Evolutionary conservation across 2,797 vertebrate species (phyloP).

Genomic region (Alouatta caraya): DNA sequence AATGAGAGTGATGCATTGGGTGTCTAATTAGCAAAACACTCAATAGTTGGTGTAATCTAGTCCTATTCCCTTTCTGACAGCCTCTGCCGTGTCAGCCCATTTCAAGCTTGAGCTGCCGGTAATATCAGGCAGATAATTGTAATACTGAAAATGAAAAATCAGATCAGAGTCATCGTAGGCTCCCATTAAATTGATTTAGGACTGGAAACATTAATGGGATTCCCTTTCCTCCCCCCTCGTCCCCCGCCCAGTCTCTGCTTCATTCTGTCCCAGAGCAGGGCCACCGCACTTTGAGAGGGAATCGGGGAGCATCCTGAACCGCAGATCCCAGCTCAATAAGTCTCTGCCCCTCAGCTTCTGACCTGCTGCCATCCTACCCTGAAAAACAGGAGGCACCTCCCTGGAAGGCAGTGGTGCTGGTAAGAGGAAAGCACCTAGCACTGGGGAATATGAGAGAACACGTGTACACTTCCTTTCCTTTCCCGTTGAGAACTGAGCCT

Average conservation of each 20-base stretch:
- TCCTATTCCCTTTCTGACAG: slow-evolving; percentile 54
- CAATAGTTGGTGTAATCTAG: slow-evolving; percentile 51
- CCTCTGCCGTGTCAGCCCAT: slow-evolving; percentile 55
- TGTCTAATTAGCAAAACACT: slow-evolving; percentile 80
- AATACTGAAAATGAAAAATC: slow-evolving; percentile 79
- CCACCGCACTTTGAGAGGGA: accelerated
- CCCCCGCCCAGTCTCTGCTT: neutral
- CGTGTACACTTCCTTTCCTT: accelerated
- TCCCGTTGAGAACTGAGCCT: accelerated
- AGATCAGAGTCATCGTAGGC: slow-evolving; percentile 75
- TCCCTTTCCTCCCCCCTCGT: neutral
- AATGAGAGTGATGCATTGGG: slow-evolving; percentile 6
- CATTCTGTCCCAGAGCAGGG: neutral
- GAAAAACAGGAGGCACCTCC: neutral
- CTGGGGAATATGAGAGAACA: accelerated
- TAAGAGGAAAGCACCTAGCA: accelerated
- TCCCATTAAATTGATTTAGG: slow-evolving; percentile 76
- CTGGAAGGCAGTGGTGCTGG: accelerated
- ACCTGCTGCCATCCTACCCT: neutral
- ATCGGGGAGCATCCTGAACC: accelerated
- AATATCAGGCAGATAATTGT: slow-evolving; percentile 73
- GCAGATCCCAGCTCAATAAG: accelerated
- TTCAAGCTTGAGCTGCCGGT: slow-evolving; percentile 77
- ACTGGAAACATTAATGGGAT: slow-evolving; percentile 54
- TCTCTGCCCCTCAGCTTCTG: neutral